These are phyloP conservation scores for Cephalopachus bancanus DNA, from an alignment of 2,797 vertebrate species.

Conservation along the genomic window DNA sequence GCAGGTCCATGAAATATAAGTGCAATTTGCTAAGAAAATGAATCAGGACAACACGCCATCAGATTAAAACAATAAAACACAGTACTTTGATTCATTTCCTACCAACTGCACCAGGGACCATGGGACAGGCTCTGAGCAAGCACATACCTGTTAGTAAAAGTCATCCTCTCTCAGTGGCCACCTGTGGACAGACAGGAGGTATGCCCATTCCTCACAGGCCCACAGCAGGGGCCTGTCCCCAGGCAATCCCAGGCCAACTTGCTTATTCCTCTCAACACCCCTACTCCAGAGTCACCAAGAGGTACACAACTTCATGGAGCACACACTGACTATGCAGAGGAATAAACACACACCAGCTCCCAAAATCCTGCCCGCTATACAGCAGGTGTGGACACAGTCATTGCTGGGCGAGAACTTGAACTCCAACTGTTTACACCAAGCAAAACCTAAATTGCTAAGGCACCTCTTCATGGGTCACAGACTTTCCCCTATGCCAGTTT, in stretches of 20 bases:
- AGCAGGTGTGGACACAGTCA: not conserved
- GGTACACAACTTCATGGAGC: rapidly evolving
- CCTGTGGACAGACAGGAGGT: not conserved
- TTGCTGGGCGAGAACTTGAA: not conserved
- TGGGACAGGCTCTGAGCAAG: rapidly evolving
- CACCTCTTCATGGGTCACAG: rapidly evolving
- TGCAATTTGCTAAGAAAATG: constrained; percentile 52
- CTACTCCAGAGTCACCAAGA: not conserved
- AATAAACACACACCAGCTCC: not conserved
- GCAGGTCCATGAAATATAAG: not conserved
- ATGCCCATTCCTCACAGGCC: not conserved
- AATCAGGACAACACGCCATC: not conserved
- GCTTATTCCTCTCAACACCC: not conserved
- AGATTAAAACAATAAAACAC: not conserved
- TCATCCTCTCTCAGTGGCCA: not conserved
- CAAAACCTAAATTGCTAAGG: not conserved
- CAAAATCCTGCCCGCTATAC: rapidly evolving
- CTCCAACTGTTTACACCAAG: not conserved
- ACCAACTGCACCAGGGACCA: not conserved
- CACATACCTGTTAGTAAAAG: not conserved
- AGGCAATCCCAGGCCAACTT: not conserved
- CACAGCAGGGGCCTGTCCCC: not conserved
- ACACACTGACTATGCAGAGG: not conserved
- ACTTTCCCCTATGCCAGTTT: not conserved
- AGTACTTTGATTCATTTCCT: not conserved